These are phyloP conservation scores for Pegoplata infirma DNA, from an alignment of 2,888 invertebrate species.

Conservation along the genomic window DNA sequence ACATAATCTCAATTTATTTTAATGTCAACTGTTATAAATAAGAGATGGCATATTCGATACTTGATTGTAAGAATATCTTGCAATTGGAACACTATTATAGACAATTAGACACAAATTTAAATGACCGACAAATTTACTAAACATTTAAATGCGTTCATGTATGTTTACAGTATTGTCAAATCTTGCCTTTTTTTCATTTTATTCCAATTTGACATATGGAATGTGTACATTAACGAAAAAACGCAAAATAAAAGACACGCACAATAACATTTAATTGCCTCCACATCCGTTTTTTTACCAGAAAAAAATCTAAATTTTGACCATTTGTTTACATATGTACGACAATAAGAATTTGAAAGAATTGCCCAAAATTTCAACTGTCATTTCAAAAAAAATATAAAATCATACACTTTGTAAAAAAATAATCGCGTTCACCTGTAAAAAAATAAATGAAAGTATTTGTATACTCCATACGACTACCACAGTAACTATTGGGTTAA, in stretches of 20 bases:
- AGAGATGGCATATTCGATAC: no score
- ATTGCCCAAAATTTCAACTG: background rate
- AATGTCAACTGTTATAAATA: no score
- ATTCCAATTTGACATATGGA: slow-evolving; percentile 11
- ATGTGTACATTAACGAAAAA: slow-evolving; percentile 4
- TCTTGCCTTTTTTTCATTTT: background rate
- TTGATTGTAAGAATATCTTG: no score
- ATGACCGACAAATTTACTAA: background rate
- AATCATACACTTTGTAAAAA: slow-evolving; percentile 7
- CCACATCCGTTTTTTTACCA: background rate
- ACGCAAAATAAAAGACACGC: slow-evolving; percentile 30
- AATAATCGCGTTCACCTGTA: background rate
- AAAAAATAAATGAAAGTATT: no score
- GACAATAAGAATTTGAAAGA: background rate
- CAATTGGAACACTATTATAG: no score
- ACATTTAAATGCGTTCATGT: background rate
- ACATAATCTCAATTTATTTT: no score
- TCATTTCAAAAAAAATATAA: slow-evolving; percentile 8
- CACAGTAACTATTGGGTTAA: no score
- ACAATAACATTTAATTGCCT: slow-evolving; percentile 14
- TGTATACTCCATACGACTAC: no score
- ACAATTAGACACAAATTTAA: background rate
- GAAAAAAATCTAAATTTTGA: slow-evolving; percentile 6
- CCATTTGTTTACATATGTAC: background rate
- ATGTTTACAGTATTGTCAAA: background rate